A percentile compares a stretch with the other conserved stretches of the same genome.
phyloP scores from a whole-genome alignment of 2,113 vertebrate genomes.

The Geococcyx californianus region DNA sequence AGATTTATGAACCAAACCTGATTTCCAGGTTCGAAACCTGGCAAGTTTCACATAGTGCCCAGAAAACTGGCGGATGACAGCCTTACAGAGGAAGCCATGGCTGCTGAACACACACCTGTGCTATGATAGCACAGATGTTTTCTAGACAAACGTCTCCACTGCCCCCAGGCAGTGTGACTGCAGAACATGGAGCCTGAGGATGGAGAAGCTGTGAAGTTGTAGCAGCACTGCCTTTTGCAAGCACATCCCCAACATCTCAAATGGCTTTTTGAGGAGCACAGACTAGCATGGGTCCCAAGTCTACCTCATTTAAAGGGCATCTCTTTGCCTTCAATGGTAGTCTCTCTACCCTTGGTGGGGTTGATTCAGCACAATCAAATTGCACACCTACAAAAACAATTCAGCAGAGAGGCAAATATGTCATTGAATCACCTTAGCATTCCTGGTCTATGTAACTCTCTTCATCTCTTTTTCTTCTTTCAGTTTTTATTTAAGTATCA shows the following conservation, averaged over 20 bases:
- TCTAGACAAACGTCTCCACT: background rate
- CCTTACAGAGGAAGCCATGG: background rate
- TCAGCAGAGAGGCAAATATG: background rate
- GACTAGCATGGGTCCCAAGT: fast-evolving
- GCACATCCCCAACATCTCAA: background rate
- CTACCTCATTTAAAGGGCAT: background rate
- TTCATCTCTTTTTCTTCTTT: background rate
- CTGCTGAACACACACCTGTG: background rate
- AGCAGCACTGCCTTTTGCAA: background rate
- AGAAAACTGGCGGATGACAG: background rate
- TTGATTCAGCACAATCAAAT: background rate
- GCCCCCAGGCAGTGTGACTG: background rate
- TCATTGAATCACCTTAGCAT: background rate
- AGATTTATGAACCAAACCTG: background rate
- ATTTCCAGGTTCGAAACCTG: background rate
- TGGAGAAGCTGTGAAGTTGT: background rate
- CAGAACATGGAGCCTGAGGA: background rate
- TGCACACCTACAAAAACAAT: background rate
- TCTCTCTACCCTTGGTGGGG: background rate
- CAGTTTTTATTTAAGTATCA: background rate
- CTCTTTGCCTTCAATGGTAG: background rate
- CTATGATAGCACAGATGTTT: background rate
- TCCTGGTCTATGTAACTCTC: background rate
- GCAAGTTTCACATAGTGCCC: background rate
- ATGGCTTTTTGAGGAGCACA: background rate